Evolutionary conservation across 2,888 invertebrate species (phyloP), one percentile per base, ranked within the genome.

Genomic region (Leucoma salicis): DNA sequence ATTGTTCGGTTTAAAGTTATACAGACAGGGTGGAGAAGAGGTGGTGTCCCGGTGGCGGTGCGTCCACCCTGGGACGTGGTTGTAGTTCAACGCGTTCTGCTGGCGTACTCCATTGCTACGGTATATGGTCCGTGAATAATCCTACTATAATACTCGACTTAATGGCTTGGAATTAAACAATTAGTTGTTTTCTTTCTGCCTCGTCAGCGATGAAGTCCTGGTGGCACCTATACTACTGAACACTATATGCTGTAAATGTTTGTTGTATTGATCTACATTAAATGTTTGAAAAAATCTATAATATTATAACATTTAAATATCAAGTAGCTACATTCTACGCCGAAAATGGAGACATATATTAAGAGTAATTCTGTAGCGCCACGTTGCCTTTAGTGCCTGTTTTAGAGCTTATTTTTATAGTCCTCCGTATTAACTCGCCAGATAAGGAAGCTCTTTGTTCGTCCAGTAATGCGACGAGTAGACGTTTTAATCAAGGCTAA

Each of bases 121-220:
- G 70, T 85, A 84, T 84, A 88, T 89, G 84, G 80, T 62, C 80
- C 86, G 86, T 87, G 78, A 88, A 80, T 88, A 89, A 87, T 86
- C 82, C 81, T 63, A 71, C 79, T 81, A 76, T 86, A 87, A 86
- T 87, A 87, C 83, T 80, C 77, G 70, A 81, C 69, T 80, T 84
- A 87, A 88, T 89, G 86, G 84, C 66, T 81, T 75, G 87, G 87
- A 88, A 86, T 85, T 86, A 82, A 87, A 85, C 84, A 87, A 89
- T 86, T 86, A 86, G 82, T 84, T 85, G 80, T 82, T 85, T 87
- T 86, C 79, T 83, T 84, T 87, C 77, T 80, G 80, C 82, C 72
- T 81, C 81, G 80, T 74, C 82, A 79, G 78, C 81, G 78, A 78
- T 76, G 70, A 64, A 82, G 71, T 65, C 60, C 57, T 58, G 60